A percentile compares a stretch with the other conserved stretches of the same genome.
Evolutionary conservation across 2,113 vertebrate species (phyloP).

Genomic region (Macrotus californicus): DNA sequence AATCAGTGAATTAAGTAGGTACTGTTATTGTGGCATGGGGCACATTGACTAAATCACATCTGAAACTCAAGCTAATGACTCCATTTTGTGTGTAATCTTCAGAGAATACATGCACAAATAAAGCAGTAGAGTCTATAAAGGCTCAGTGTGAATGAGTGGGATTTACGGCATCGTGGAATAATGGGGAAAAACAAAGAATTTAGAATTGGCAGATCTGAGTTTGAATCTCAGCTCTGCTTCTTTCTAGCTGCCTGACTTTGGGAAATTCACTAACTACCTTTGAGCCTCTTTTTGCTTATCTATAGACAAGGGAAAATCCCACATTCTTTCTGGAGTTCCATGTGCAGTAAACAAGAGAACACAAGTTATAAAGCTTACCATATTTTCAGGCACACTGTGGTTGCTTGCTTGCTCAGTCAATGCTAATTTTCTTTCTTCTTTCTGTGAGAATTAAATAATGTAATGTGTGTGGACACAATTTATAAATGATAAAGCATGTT

Average conservation of each 20-base stretch:
- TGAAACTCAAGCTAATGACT: conserved; percentile 11
- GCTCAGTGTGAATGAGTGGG: background rate
- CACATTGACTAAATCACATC: background rate
- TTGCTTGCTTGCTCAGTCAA: background rate
- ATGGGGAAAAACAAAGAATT: background rate
- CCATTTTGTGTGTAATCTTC: background rate
- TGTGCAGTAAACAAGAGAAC: background rate
- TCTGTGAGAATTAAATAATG: background rate
- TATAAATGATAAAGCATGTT: background rate
- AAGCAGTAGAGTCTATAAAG: background rate
- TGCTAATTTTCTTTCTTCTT: background rate
- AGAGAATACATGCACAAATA: background rate
- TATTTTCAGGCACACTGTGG: background rate
- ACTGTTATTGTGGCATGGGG: background rate
- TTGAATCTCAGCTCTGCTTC: conserved; percentile 19
- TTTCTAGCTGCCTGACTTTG: background rate
- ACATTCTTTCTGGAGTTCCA: background rate
- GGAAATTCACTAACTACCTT: background rate
- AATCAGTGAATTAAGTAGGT: conserved; percentile 48
- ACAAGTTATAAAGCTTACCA: background rate
- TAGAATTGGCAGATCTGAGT: background rate
- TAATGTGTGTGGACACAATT: background rate
- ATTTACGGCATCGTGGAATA: background rate
- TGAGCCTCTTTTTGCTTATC: background rate
- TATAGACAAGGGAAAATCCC: background rate